phyloP scores from a whole-genome alignment of 2,888 invertebrate species.

The Cinara cedri region DNA sequence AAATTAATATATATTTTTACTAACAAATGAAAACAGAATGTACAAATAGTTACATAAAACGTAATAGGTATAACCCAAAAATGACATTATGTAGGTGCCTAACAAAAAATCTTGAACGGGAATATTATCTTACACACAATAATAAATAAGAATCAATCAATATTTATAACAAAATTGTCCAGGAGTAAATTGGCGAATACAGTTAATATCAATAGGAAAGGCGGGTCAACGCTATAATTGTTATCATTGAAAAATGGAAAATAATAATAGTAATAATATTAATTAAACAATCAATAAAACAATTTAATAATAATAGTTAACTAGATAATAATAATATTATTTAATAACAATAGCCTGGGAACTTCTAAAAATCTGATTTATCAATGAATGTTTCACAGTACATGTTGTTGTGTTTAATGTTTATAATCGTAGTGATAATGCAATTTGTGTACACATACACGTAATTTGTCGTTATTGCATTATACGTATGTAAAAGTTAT shows the following conservation, averaged over 20 bases:
- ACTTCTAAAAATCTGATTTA: neutral
- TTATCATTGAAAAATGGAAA: constrained; percentile 1
- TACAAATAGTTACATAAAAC: too few species aligned
- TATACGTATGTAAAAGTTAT: neutral
- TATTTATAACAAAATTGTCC: neutral
- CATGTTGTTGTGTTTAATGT: neutral
- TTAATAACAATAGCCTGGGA: neutral
- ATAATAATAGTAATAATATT: neutral
- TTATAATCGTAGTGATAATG: neutral
- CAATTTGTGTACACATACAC: neutral
- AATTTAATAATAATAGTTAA: too few species aligned
- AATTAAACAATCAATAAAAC: too few species aligned
- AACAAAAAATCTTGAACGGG: too few species aligned
- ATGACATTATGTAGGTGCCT: neutral
- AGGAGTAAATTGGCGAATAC: neutral
- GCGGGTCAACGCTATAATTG: neutral
- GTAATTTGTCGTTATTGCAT: neutral
- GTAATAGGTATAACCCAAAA: too few species aligned
- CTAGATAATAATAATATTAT: neutral
- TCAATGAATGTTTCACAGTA: too few species aligned
- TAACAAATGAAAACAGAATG: neutral
- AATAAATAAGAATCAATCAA: neutral
- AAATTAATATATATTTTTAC: too few species aligned
- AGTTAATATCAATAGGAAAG: neutral
- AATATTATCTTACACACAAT: too few species aligned